Base-by-base conservation (phyloP, 2,113 vertebrate genomes). In the Ailuropoda melanoleuca region DNA sequence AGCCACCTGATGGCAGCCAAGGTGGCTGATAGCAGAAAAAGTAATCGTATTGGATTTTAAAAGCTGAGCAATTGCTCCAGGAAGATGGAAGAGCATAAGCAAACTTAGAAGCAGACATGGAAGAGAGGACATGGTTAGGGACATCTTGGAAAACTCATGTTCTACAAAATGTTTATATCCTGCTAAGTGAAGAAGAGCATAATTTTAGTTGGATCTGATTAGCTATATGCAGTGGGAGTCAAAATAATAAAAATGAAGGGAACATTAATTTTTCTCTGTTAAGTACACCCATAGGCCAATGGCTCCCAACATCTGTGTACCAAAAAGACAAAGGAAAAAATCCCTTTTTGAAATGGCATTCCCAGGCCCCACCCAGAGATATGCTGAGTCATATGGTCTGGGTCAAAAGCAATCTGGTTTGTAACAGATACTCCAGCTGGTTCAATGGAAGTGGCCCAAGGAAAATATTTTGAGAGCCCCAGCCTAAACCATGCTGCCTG, bases 181-280 rank as follows among this genome's bases (percentile, higher is more conserved):
- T 58, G 12, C 34, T 88, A 26, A 11, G 8, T 70, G 3, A 15
- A 80, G 74, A 90, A 92, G 11, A 66, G 26, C 58, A 75, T 4
- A 85, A 43, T 80, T 62, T 39, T 86, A 58, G 12, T 75, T 95
- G 13, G 62, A 31, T 68, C 62, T 92, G 24, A 75, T 48, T 93
- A 90, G 55, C 53, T 93, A 50, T 37, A 85, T 4, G 75, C 0
- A 84, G n/a, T 87, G 31, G 31, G 82, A 92, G 58, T 62, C 37
- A 82, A 53, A 97, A 90, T 72, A 70, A 70, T 95, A 91, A 46
- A 75, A 75, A 75, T 46, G 90, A 97, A 92, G 56, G 53, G 72
- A 74, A 96, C 34, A 48, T 81, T 19, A 96, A 94, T 8, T 80
- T 55, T 75, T 74, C 29, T 72, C 62, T 60, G 34, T 83, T 85